A percentile compares a stretch with the other conserved stretches of the same genome.
Conservation (phyloP, 2,797 vertebrate genomes). For the Calcarius lapponicus region DNA sequence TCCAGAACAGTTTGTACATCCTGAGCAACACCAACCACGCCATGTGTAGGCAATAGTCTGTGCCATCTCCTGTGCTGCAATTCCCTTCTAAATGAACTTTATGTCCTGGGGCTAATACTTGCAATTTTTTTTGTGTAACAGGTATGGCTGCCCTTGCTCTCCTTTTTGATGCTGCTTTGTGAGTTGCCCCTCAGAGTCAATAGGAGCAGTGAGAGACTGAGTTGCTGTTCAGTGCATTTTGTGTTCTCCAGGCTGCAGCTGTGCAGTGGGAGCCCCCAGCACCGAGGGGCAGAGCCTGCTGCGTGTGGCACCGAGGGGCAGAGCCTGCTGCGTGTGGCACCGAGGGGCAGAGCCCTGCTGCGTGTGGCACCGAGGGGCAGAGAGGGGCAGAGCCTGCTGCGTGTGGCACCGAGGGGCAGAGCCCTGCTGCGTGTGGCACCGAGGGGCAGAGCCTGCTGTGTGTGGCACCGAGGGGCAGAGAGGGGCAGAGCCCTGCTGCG, state of each 20-base stretch:
- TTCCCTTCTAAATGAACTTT: not conserved
- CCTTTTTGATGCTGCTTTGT: not conserved
- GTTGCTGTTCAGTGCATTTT: not conserved
- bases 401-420: not conserved
- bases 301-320: not conserved
- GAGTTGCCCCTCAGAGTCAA: not conserved
- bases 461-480: not conserved
- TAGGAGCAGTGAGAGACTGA: not conserved
- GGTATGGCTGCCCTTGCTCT: not conserved
- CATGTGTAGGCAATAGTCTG: not conserved
- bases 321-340: no score
- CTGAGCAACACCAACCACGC: not conserved
- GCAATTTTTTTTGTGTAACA: fast-evolving
- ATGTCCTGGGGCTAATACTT: not conserved
- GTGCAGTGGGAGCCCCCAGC: not conserved
- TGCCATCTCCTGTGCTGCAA: not conserved
- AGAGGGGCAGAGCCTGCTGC: not conserved
- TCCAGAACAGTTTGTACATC: not conserved
- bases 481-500: no score
- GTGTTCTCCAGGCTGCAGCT: not conserved
- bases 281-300: not conserved
- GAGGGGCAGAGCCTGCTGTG: no score
- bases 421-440: no score
- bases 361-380: no score
- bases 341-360: no score